Conservation (phyloP, 1,140 invertebrate species). For the Papilio polyxenes region DNA sequence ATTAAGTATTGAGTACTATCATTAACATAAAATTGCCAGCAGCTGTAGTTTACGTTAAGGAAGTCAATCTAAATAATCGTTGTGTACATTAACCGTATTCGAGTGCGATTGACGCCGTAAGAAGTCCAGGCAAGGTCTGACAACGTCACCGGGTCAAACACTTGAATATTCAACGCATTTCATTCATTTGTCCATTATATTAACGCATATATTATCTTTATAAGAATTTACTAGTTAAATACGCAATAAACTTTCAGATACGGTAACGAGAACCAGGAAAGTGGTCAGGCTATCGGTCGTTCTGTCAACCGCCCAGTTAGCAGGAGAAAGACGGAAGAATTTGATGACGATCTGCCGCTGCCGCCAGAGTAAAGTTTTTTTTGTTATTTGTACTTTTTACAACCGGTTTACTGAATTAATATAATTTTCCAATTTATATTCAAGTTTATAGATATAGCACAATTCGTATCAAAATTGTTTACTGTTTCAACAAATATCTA, state of each 20-base stretch:
- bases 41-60: background rate
- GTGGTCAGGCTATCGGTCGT: constrained; percentile 51
- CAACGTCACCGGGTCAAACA: constrained; percentile 48
- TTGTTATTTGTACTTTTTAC: background rate
- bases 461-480: too few species aligned
- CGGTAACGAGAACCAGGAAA: constrained; percentile 39
- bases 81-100: constrained; percentile 32
- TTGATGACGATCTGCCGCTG: constrained; percentile 71
- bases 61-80: constrained; percentile 33
- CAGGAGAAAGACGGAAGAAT: constrained; percentile 62
- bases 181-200: constrained; percentile 56
- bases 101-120: constrained; percentile 2
- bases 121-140: constrained; percentile 42
- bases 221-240: constrained; percentile 6
- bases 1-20: too few species aligned
- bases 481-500: background rate
- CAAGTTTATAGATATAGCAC: too few species aligned
- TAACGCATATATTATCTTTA: constrained; percentile 44
- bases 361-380: constrained; percentile 59
- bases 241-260: constrained; percentile 51
- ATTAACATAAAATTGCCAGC: background rate
- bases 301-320: constrained; percentile 47
- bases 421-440: background rate
- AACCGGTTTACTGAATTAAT: background rate
- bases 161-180: constrained; percentile 57